A percentile compares a stretch with the other conserved stretches of the same genome.
Conservation (phyloP, 2,797 vertebrate species). For the Dendrocincla fuliginosa region DNA sequence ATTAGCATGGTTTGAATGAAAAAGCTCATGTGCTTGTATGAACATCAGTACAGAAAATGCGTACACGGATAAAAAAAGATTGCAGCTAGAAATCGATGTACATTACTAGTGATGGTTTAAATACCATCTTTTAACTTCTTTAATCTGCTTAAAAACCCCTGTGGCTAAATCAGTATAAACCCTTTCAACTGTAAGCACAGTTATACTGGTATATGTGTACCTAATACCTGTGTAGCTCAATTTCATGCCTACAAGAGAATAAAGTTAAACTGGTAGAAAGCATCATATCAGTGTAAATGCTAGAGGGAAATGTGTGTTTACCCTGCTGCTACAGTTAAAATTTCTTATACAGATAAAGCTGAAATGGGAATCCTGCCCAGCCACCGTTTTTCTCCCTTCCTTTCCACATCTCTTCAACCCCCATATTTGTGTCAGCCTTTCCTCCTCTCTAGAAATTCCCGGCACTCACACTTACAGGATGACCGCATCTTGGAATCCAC, state of each 20-base stretch:
- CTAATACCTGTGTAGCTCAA: slow-evolving; percentile 56
- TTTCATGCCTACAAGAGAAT: slow-evolving; percentile 61
- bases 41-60: not conserved
- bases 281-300: not conserved
- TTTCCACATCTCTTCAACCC: not conserved
- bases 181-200: slow-evolving; percentile 36
- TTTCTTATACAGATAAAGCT: not conserved
- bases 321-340: not conserved
- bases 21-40: not conserved
- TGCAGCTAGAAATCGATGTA: not conserved
- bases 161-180: slow-evolving; percentile 45
- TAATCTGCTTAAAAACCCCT: slow-evolving; percentile 46
- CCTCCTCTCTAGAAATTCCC: not conserved
- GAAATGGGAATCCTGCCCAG: not conserved
- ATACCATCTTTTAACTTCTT: slow-evolving; percentile 25
- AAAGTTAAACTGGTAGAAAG: slow-evolving; percentile 20
- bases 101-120: slow-evolving; percentile 14
- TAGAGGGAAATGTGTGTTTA: slow-evolving; percentile 4
- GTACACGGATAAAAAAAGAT: not conserved
- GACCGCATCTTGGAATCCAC: not conserved
- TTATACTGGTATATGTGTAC: not conserved
- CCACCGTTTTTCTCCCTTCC: not conserved
- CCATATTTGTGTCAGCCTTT: not conserved
- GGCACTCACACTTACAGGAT: accelerated
- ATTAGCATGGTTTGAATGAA: not conserved